Evolutionary conservation across 1,140 invertebrate species (phyloP).

Genomic region (Dicyema japonicum): DNA sequence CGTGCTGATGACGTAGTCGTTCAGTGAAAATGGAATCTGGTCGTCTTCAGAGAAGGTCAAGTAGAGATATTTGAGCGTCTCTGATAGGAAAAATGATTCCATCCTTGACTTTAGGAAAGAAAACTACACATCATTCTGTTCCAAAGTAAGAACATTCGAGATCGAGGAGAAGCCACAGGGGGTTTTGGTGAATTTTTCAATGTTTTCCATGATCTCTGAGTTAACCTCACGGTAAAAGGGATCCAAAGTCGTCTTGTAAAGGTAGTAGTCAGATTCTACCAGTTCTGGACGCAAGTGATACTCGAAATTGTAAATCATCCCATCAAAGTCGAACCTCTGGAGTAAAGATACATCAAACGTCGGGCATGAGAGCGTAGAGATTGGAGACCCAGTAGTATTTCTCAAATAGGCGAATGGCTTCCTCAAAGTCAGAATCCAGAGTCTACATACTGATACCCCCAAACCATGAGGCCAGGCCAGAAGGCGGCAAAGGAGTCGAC

Average conservation of each 20-base stretch:
- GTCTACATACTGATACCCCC: too few relatives aligned
- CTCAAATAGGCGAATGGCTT: too few relatives aligned
- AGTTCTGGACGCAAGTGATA: constrained; percentile 83
- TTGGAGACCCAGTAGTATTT: too few relatives aligned
- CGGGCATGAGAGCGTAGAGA: too few relatives aligned
- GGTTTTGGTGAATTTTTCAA: constrained; percentile 60
- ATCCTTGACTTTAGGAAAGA: too few relatives aligned
- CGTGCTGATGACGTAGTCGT: constrained; percentile 79
- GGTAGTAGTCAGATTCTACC: constrained; percentile 78
- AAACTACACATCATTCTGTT: too few relatives aligned
- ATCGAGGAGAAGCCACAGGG: constrained; percentile 76
- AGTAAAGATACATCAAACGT: too few relatives aligned
- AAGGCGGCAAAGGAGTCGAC: constrained; percentile 86
- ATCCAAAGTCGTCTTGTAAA: constrained; percentile 67
- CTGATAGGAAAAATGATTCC: constrained; percentile 2
- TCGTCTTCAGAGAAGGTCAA: constrained; percentile 56
- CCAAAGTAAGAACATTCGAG: constrained; percentile 70
- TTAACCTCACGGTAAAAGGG: constrained; percentile 73
- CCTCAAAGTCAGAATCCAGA: too few relatives aligned
- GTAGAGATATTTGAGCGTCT: constrained; percentile 34
- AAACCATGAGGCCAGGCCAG: constrained; percentile 80
- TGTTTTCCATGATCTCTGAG: constrained; percentile 47
- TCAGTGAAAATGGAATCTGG: constrained; percentile 54
- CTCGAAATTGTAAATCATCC: too few relatives aligned
- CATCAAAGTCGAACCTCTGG: too few relatives aligned